Evolutionary conservation across 2,888 invertebrate genomes (phyloP).

Genomic region (Patella pellucida): DNA sequence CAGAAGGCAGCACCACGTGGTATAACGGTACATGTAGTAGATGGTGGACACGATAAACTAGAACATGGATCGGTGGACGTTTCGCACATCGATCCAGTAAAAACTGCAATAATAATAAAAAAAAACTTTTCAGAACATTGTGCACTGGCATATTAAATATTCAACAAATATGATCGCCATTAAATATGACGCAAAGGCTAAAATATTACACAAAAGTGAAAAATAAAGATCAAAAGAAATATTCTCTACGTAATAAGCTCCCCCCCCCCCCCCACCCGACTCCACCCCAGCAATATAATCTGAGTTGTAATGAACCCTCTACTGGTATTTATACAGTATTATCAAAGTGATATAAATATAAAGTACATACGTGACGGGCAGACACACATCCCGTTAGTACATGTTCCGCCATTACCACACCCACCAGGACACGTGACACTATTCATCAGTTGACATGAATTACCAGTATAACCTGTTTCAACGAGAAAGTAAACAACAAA

Average conservation of each 20-base stretch:
- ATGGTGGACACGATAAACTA: background rate
- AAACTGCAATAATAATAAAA: background rate
- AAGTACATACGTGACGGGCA: background rate
- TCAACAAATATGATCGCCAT: no score
- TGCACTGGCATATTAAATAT: no score
- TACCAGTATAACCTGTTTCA: background rate
- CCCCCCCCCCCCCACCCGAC: no score
- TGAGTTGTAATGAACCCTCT: no score
- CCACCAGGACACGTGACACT: background rate
- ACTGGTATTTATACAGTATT: no score
- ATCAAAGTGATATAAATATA: background rate
- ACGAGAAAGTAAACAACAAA: no score
- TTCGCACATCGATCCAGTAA: background rate
- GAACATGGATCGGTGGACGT: background rate
- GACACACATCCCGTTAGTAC: background rate
- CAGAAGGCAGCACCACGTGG: background rate
- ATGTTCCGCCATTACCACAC: background rate
- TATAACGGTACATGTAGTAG: background rate
- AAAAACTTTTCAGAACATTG: no score
- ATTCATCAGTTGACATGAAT: background rate
- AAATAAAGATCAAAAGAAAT: no score
- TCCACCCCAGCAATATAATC: no score
- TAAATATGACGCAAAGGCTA: no score
- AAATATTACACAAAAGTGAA: no score
- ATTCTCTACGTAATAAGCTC: no score